Evolutionary conservation across 2,888 invertebrate genomes (phyloP), one percentile per base, ranked within the genome.

Genomic region (Liopterus haemorrhoidalis): DNA sequence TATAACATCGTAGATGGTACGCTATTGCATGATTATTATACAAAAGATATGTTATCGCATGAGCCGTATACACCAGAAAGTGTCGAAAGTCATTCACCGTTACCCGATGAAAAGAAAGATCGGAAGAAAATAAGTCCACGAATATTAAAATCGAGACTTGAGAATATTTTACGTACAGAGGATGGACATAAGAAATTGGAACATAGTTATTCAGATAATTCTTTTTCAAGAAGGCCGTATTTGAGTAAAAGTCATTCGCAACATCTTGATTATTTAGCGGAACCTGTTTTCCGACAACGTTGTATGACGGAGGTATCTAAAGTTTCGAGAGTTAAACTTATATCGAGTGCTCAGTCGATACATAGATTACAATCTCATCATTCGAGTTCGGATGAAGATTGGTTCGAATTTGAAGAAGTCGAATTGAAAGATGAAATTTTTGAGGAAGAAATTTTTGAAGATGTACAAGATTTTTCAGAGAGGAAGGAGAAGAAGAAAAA

Each of bases 31-130:
- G 73, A 74, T 55, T 68, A 65, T 49, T 68, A 71, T 51, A 64
- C 71, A 56, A 68, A 68, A 52, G 66, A 64, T 43, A 67, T 65
- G 67, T 55, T 68, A 22, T 54, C 58, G 58, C 67, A 79, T 57
- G 85, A 85, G 56, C 86, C 87, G 0, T 87, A 87, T 57, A 87
- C 87, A 0, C 87, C 87, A n/a, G 87, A 87, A 59, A 85, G 85
- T 63, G 73, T 79, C 51, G 86, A 86, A 58, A 85, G 85, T 15
- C 83, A 79, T 57, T 82, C 83, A 31, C 85, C 86, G 0, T 72
- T 73, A 49, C 71, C 75, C 0, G 78, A 71, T 50, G 59, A 46
- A 24, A 31, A 36, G 24, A 22, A 8, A 11, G 46, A 32, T 32
- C 21, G 28, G 12, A 43, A 43, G 41, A n/a, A 11, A 22, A 79